These are phyloP conservation scores for Trichonephila inaurata DNA, from an alignment of 1,140 invertebrate species.

Conservation along the genomic window DNA sequence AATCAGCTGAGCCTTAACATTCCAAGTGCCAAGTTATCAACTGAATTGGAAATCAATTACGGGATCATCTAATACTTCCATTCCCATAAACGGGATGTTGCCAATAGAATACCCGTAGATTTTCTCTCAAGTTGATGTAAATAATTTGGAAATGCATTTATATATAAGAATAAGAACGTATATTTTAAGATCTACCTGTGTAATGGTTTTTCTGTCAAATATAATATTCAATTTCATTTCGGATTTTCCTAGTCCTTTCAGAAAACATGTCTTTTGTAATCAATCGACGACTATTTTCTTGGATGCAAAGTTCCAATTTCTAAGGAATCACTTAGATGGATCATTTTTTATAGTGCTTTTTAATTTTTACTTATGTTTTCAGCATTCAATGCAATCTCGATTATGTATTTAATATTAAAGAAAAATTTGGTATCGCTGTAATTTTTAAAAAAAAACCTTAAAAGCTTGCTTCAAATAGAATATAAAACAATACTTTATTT, in stretches of 20 bases:
- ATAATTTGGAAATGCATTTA: neutral
- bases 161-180: neutral
- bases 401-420: neutral
- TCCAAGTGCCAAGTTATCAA: constrained; percentile 10
- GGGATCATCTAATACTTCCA: neutral
- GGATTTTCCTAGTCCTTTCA: neutral
- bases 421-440: neutral
- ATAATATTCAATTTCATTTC: neutral
- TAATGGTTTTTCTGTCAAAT: too few relatives aligned
- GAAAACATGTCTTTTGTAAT: neutral
- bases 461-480: neutral
- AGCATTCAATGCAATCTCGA: neutral
- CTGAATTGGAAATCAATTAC: neutral
- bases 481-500: neutral
- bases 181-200: neutral
- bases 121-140: neutral
- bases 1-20: neutral
- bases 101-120: neutral
- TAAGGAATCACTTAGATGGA: too few relatives aligned
- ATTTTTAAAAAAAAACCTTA: neutral
- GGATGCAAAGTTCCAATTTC: too few relatives aligned
- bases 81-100: neutral
- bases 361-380: too few relatives aligned
- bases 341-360: too few relatives aligned
- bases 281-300: too few relatives aligned